These are phyloP conservation scores for Cerastis rubricosa DNA, from an alignment of 2,888 invertebrate species.

Conservation along the genomic window DNA sequence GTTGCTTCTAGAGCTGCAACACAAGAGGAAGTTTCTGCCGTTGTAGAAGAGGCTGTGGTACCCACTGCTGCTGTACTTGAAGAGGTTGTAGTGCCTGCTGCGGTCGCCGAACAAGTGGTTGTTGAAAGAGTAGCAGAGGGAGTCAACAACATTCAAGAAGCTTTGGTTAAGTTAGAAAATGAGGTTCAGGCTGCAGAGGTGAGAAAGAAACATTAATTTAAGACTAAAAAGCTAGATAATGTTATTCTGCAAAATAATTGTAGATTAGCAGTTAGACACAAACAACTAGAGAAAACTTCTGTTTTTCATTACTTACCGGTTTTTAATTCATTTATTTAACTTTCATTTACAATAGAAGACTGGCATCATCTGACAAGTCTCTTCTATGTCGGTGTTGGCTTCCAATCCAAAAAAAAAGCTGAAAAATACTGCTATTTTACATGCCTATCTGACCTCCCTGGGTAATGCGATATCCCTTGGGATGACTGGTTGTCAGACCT, in stretches of 20 bases:
- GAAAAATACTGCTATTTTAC: no score
- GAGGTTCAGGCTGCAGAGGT: conserved; percentile 81
- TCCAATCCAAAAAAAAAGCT: no score
- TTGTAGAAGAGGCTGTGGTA: conserved; percentile 23
- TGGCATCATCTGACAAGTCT: no score
- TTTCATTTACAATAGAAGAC: neutral
- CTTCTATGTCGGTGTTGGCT: no score
- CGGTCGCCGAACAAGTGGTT: conserved; percentile 50
- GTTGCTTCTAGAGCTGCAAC: conserved; percentile 17
- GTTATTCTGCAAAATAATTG: no score
- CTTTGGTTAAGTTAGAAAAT: conserved; percentile 79
- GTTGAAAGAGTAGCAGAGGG: conserved; percentile 55
- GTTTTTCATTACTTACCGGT: neutral
- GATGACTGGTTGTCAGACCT: no score
- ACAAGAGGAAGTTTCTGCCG: conserved; percentile 39
- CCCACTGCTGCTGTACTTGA: conserved; percentile 20
- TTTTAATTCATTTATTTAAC: neutral
- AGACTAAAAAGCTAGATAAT: neutral
- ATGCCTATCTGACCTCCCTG: no score
- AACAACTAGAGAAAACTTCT: neutral
- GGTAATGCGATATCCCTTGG: no score
- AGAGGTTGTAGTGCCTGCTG: conserved; percentile 32
- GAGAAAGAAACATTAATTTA: neutral
- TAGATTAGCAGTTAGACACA: neutral
- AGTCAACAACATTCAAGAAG: conserved; percentile 80